Evolutionary conservation across 2,888 invertebrate genomes (phyloP), one percentile per base, ranked within the genome.

Genomic region (Selenia dentaria): DNA sequence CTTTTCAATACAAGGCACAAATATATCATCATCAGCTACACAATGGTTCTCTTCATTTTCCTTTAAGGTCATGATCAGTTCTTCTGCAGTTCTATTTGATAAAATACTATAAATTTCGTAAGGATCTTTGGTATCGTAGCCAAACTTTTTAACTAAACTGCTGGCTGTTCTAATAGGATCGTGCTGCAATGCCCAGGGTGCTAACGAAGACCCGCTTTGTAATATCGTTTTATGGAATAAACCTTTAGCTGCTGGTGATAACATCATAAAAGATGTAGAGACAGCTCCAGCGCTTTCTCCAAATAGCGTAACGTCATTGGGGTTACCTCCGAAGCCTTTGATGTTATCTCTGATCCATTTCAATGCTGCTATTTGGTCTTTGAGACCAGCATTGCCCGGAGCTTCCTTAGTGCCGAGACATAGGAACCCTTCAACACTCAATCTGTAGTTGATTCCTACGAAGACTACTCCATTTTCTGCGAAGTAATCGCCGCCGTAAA

Each of bases 301-400:
- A 52, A 90, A 90, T 18, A 90, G 54, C 0, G 89, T 89, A 0
- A 90, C 79, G 33, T 77, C 81, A 20, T 83, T 67, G 1, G 85
- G 84, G 47, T 90, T 70, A 6, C 90, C 90, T 22, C 89, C 86
- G 27, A 90, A 90, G 0, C 74, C 71, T 55, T 55, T 61, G 1
- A 90, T 87, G 43, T 90, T 90, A 11, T 74, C 67, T 54, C 73
- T 70, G 9, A 90, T 70, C 90, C 90, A 90, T 44, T 61, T 76
- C 20, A 90, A 58, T 5, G 89, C 89, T 1, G 86, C 86, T 42
- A 88, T 64, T 56, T 90, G 90, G 54, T 90, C 90, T 53, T 93
- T 93, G 1, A 93, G 67, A 0, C 93, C 93, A 35, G 92, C 92
- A 64, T 94, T 94, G 2, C 94, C 94, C 0, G 94, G 93, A 0